These are phyloP conservation scores for Sebastes cheni DNA, from an alignment of 2,797 vertebrate genomes.

Conservation along the genomic window DNA sequence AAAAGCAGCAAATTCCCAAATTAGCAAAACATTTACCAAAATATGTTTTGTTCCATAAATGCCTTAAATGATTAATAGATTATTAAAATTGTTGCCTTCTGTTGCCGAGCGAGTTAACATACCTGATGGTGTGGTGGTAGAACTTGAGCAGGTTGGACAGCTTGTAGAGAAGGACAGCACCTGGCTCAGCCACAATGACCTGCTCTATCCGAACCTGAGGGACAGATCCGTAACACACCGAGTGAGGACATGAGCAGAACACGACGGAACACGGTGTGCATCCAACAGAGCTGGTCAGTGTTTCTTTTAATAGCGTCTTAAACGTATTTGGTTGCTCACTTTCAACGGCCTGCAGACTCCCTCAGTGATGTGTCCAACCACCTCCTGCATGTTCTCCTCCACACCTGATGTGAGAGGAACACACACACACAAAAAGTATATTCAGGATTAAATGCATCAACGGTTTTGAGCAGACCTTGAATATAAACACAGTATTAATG, in stretches of 20 bases:
- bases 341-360: conserved; percentile 97
- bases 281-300: not conserved
- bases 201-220: conserved; percentile 96
- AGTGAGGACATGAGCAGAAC: not conserved
- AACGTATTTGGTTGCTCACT: conserved; percentile 72
- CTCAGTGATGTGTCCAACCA: conserved; percentile 97
- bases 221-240: not conserved
- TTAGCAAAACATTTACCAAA: not conserved
- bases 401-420: conserved; percentile 78
- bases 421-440: not conserved
- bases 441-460: not conserved
- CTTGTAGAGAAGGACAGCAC: conserved; percentile 95
- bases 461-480: not conserved
- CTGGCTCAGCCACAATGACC: conserved; percentile 96
- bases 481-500: not conserved
- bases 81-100: not conserved
- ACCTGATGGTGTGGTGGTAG: conserved; percentile 98
- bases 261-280: not conserved
- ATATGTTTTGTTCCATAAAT: not conserved
- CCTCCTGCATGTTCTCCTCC: conserved; percentile 95
- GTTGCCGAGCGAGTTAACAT: conserved; percentile 7
- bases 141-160: conserved; percentile 98
- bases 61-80: not conserved
- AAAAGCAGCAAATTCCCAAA: not conserved
- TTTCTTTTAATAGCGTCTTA: not conserved